These are phyloP conservation scores for Cacoxenus indagator DNA, from an alignment of 2,888 invertebrate species.

Conservation along the genomic window DNA sequence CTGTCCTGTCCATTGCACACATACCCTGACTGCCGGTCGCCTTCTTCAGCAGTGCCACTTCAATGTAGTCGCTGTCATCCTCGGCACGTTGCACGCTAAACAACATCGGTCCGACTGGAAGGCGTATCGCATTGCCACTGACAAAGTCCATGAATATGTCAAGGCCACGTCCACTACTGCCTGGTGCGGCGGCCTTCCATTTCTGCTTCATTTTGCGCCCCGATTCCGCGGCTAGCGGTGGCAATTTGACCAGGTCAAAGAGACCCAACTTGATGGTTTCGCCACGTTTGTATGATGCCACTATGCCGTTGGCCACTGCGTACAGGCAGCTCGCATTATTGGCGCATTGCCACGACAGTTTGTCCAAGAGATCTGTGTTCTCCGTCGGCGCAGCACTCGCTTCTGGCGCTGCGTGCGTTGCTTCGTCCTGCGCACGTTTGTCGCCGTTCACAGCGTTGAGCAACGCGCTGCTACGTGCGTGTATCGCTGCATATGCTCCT, in stretches of 20 bases:
- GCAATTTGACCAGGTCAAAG: constrained; percentile 74
- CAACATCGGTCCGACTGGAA: constrained; percentile 69
- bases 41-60: constrained; percentile 68
- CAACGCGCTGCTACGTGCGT: constrained; percentile 44
- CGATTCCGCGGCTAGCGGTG: constrained; percentile 42
- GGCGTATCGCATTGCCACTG: constrained; percentile 66
- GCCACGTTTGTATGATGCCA: constrained; percentile 73
- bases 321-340: constrained; percentile 77
- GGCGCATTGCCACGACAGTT: constrained; percentile 72
- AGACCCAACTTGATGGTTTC: constrained; percentile 74
- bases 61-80: constrained; percentile 68
- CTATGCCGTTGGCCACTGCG: constrained; percentile 72
- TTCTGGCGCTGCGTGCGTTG: constrained; percentile 37
- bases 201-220: constrained; percentile 44
- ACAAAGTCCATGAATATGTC: constrained; percentile 65
- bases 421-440: neutral
- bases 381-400: constrained; percentile 33
- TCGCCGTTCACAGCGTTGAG: neutral
- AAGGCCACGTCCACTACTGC: constrained; percentile 56
- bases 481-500: constrained; percentile 41
- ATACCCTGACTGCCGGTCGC: constrained; percentile 64
- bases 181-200: constrained; percentile 36
- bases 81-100: constrained; percentile 69
- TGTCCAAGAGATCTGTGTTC: constrained; percentile 62
- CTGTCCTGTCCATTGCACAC: neutral